A percentile compares a stretch with the other conserved stretches of the same genome.
phyloP scores from a whole-genome alignment of 2,797 vertebrate genomes.

The Menidia menidia region DNA sequence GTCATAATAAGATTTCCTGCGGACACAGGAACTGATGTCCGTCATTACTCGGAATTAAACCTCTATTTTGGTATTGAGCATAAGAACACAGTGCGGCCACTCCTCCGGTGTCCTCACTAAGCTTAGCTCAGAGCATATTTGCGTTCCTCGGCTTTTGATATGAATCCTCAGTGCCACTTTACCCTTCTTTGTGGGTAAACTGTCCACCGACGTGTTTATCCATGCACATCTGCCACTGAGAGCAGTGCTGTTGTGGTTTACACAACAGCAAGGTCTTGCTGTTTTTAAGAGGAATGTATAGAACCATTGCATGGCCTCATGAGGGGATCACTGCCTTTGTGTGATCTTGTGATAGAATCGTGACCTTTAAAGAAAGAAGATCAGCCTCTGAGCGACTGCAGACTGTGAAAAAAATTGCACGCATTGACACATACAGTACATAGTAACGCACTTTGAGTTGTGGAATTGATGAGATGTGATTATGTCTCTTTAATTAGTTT shows the following conservation, averaged over 20 bases:
- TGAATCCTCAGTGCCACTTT: slow-evolving; percentile 41
- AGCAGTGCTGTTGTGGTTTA: slow-evolving; percentile 32
- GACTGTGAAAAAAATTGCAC: slow-evolving; percentile 5
- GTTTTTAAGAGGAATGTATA: slow-evolving; percentile 52
- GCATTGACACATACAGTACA: too few species aligned
- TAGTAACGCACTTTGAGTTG: too few species aligned
- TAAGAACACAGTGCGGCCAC: slow-evolving; percentile 16
- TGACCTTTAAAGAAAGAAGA: slow-evolving; percentile 41
- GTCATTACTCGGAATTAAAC: slow-evolving; percentile 39
- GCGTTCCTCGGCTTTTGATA: slow-evolving; percentile 35
- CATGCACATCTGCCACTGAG: slow-evolving; percentile 36
- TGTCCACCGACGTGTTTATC: slow-evolving; percentile 54
- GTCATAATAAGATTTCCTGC: slow-evolving; percentile 48
- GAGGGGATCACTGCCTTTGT: slow-evolving; percentile 36
- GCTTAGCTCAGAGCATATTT: slow-evolving; percentile 34
- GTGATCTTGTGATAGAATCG: slow-evolving; percentile 29
- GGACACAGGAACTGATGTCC: slow-evolving; percentile 26
- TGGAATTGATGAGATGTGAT: too few species aligned
- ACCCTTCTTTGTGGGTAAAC: slow-evolving; percentile 41
- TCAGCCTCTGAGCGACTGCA: not conserved
- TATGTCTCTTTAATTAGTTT: too few species aligned
- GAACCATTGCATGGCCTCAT: slow-evolving; percentile 28
- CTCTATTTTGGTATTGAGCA: slow-evolving; percentile 30
- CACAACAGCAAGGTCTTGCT: slow-evolving; percentile 36
- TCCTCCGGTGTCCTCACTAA: slow-evolving; percentile 40